phyloP scores from a whole-genome alignment of 2,797 vertebrate species.

The Tolypeutes matacus region DNA sequence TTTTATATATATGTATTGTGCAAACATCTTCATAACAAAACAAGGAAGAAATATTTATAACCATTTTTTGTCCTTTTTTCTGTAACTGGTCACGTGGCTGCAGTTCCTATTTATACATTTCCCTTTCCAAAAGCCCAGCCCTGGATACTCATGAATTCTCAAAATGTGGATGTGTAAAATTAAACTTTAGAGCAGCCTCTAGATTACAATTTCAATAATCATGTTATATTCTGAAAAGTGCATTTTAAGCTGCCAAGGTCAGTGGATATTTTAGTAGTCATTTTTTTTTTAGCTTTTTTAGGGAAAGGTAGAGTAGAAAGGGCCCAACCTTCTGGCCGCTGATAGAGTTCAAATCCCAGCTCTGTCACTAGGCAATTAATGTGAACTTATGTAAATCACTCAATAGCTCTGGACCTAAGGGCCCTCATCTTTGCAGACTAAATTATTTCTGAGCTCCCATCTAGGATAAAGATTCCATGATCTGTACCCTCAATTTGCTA shows the following conservation, averaged over 20 bases:
- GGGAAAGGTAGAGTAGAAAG: not conserved
- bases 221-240: not conserved
- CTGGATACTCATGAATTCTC: not conserved
- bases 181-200: not conserved
- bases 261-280: not conserved
- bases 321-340: not conserved
- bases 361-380: constrained; percentile 75
- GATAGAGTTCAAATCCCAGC: constrained; percentile 68
- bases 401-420: constrained; percentile 59
- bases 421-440: constrained; percentile 49
- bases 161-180: not conserved
- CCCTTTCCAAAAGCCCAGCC: not conserved
- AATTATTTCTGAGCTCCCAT: constrained; percentile 70
- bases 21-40: too few relatives aligned
- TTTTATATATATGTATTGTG: too few relatives aligned
- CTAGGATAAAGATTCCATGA: constrained; percentile 38
- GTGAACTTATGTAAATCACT: constrained; percentile 68
- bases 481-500: constrained; percentile 67
- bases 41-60: too few relatives aligned
- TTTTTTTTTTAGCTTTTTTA: not conserved
- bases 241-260: constrained; percentile 54
- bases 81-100: too few relatives aligned
- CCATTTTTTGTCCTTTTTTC: too few relatives aligned
- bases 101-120: too few relatives aligned
- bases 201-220: constrained; percentile 11